These are phyloP conservation scores for Neelides folsomi DNA, from an alignment of 2,888 invertebrate genomes.

Conservation along the genomic window DNA sequence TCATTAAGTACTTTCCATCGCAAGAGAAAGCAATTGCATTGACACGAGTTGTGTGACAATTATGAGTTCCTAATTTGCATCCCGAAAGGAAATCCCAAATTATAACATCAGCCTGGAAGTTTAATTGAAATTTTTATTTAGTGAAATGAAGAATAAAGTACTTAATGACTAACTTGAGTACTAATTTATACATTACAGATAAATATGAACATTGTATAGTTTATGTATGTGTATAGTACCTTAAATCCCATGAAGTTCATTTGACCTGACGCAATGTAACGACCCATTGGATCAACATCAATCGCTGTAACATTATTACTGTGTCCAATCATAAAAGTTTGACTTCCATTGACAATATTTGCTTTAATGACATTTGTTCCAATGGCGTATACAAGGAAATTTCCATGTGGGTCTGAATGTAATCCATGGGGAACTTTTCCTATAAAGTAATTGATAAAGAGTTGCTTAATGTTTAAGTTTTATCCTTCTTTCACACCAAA, in stretches of 20 bases:
- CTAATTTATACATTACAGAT: background rate
- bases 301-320: constrained; percentile 64
- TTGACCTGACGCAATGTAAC: constrained; percentile 76
- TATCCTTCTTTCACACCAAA: background rate
- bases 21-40: constrained; percentile 71
- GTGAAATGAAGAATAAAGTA: too few species aligned
- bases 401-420: constrained; percentile 18
- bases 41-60: constrained; percentile 76
- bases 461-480: too few species aligned
- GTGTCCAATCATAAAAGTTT: constrained; percentile 64
- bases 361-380: constrained; percentile 34
- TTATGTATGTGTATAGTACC: constrained; percentile 37
- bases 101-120: constrained; percentile 54
- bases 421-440: constrained; percentile 29
- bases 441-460: constrained; percentile 3
- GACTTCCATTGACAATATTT: constrained; percentile 53
- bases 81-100: constrained; percentile 68
- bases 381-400: constrained; percentile 32
- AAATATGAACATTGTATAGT: background rate
- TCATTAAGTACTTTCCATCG: constrained; percentile 65
- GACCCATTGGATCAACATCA: constrained; percentile 58
- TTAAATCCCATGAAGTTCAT: constrained; percentile 82
- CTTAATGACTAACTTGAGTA: too few species aligned
- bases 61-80: constrained; percentile 53
- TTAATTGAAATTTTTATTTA: background rate